phyloP scores from a whole-genome alignment of 2,113 vertebrate genomes.

The Pipa parva region DNA sequence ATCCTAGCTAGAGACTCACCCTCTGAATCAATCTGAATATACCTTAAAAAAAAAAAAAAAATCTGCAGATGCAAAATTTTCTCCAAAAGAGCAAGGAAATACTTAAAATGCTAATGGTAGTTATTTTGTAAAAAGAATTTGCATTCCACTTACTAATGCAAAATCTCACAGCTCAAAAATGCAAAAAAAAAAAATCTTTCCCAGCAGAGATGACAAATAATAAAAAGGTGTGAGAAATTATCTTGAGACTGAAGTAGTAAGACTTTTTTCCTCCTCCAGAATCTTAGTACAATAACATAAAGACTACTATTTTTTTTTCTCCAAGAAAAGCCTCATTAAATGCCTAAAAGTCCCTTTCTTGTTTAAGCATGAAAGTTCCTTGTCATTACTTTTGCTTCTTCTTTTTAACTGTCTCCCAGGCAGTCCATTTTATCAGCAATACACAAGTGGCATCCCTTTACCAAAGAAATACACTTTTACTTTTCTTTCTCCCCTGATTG shows the following conservation, averaged over 20 bases:
- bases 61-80: background rate
- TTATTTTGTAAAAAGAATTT: background rate
- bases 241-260: background rate
- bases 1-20: background rate
- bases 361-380: slow-evolving; percentile 24
- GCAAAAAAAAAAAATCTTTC: slow-evolving; percentile 1
- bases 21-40: background rate
- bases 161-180: background rate
- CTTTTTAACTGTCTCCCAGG: slow-evolving; percentile 11
- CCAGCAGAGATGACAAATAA: background rate
- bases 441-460: slow-evolving; percentile 14
- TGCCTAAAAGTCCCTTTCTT: slow-evolving; percentile 16
- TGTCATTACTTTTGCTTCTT: slow-evolving; percentile 22
- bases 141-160: background rate
- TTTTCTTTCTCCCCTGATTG: slow-evolving; percentile 16
- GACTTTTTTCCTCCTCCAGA: background rate
- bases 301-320: slow-evolving; percentile 9
- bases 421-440: slow-evolving; percentile 19
- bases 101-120: background rate
- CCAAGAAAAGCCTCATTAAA: background rate
- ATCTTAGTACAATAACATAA: slow-evolving; percentile 4
- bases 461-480: slow-evolving; percentile 22
- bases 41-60: background rate
- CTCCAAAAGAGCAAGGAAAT: background rate
- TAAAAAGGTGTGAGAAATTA: slow-evolving; percentile 1